A percentile compares a stretch with the other conserved stretches of the same genome.
Evolutionary conservation across 2,888 invertebrate genomes (phyloP).

Genomic region (Volucella zonaria): DNA sequence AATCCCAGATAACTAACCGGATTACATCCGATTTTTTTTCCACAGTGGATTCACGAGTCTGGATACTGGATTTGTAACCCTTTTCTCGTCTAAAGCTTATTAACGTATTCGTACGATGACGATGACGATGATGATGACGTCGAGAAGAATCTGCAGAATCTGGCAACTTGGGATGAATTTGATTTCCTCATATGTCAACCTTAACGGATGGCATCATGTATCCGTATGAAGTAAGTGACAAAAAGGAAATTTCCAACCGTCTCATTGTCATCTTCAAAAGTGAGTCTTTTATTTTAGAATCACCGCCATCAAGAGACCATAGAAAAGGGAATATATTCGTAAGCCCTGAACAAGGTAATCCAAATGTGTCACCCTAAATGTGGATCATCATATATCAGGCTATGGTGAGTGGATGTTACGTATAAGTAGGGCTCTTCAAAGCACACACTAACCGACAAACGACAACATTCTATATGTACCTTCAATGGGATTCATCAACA

Average conservation of each 20-base stretch:
- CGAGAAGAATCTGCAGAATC: constrained; percentile 50
- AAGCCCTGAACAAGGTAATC: constrained; percentile 37
- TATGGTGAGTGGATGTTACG: constrained; percentile 31
- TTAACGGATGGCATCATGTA: constrained; percentile 61
- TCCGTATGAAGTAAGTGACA: constrained; percentile 53
- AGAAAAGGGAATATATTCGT: constrained; percentile 1
- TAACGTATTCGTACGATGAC: constrained; percentile 11
- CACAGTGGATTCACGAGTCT: not conserved
- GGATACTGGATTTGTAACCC: constrained; percentile 18
- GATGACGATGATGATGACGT: too few relatives aligned
- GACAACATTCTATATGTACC: not conserved
- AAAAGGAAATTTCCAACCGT: constrained; percentile 61
- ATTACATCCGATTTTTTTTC: constrained; percentile 48
- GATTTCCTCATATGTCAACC: constrained; percentile 70
- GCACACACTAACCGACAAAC: not conserved
- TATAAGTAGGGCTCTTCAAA: constrained; percentile 7
- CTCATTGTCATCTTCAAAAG: constrained; percentile 40
- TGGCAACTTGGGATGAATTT: constrained; percentile 49
- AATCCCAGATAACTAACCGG: constrained; percentile 50
- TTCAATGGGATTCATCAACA: constrained; percentile 20
- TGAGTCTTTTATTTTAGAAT: constrained; percentile 51
- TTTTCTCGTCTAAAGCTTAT: constrained; percentile 40
- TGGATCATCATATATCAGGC: constrained; percentile 63
- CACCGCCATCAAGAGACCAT: not conserved
- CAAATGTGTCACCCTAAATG: constrained; percentile 58